Evolutionary conservation across 2,113 vertebrate genomes (phyloP), one percentile per base, ranked within the genome.

Genomic region (Nipponia nippon): DNA sequence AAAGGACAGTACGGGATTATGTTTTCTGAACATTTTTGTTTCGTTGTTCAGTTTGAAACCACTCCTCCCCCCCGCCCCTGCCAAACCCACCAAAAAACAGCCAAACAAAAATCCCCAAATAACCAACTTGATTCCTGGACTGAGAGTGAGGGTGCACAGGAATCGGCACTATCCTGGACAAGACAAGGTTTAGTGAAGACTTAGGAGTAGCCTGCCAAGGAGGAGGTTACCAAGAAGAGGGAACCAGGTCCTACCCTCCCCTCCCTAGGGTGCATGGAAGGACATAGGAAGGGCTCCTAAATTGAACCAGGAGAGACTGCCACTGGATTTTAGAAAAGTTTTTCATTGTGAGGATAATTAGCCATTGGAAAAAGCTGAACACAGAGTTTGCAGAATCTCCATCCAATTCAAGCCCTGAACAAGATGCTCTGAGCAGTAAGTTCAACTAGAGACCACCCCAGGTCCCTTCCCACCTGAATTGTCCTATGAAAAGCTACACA

Each of bases 51-150:
- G 7, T 49, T 65, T 88, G 56, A 85, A 77, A 80, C 2, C 16
- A 26, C 9, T 59, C 11, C 9, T 62, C 6, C 17, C 12, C 4
- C 4, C 6, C 16, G 11, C 5, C 4, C 52, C 27, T n/a, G 20
- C 21, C 18, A 42, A 40, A 22, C 19, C 11, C 8, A 26, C 6
- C 16, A 63, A 66, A 75, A 80, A 61, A 4, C 5, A 42, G 53
- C 4, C 9, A 70, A 77, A 8, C 6, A 22, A 46, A 32, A 71
- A 44, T 6, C 0, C 1, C 27, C n/a, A 89, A 36, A 0, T 11
- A 83, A 30, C 4, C 36, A 56, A 3, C 2, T 22, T 19, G 13
- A 38, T 75, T 93, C 29, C 27, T 67, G 21, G 42, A 55, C 26
- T 44, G 19, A 62, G 27, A 47, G 16, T 4, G 49, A 72, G 7